Percentiles rank a stretch among this genome's conserved stretches.
phyloP scores from a whole-genome alignment of 2,888 invertebrate genomes.

The Anoplius nigerrimus region DNA sequence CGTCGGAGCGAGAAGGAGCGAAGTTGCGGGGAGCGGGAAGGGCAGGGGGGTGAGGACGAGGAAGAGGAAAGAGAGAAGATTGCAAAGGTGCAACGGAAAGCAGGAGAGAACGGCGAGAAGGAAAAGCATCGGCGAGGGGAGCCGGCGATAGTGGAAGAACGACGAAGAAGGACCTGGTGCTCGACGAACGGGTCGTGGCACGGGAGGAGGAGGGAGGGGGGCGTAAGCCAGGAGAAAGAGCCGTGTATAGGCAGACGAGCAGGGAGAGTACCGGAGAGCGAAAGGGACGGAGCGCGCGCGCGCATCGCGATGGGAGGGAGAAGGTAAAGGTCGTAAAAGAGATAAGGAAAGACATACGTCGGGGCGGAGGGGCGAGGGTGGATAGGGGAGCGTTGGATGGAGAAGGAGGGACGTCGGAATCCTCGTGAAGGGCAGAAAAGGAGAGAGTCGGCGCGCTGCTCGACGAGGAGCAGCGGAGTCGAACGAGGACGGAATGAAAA shows the following conservation, averaged over 20 bases:
- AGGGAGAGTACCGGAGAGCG: not conserved
- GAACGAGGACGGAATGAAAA: too few species aligned
- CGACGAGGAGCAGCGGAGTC: not conserved
- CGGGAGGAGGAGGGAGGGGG: not conserved
- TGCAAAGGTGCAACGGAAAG: too few species aligned
- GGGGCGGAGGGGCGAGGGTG: constrained; percentile 11
- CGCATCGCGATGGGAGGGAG: not conserved
- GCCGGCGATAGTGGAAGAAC: too few species aligned
- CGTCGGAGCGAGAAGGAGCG: not conserved
- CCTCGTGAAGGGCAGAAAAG: constrained; percentile 16
- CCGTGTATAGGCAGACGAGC: not conserved
- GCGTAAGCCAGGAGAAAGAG: not conserved
- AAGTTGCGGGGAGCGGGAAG: too few species aligned
- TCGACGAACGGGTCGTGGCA: too few species aligned
- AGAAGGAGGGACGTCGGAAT: not conserved
- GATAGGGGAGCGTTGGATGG: not conserved
- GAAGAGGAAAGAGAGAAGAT: too few species aligned
- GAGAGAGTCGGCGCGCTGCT: constrained; percentile 1
- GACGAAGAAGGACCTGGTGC: not conserved
- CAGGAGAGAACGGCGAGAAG: too few species aligned
- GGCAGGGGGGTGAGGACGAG: too few species aligned
- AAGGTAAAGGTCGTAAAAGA: too few species aligned
- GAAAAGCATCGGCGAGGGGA: too few species aligned
- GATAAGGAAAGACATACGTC: too few species aligned
- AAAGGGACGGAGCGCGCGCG: not conserved